Base-by-base conservation (phyloP, 2,888 invertebrate genomes). In the Drosophila borealis region DNA sequence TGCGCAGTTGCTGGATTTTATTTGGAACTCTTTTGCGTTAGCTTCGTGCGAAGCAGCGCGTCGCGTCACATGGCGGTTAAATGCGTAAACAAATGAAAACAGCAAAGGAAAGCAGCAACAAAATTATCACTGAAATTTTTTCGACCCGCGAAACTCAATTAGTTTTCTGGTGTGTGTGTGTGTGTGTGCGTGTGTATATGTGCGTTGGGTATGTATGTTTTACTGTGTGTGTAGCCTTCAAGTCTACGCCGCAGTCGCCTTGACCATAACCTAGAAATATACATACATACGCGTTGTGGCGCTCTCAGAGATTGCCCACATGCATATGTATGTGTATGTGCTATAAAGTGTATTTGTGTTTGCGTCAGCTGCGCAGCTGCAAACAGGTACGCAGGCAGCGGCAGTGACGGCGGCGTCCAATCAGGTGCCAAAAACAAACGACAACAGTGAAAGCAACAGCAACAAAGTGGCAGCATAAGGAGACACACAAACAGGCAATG, bases 191-290 rank as follows among this genome's bases (percentile, higher is more conserved):
- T 61, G 8, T 50, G 29, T 53, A 17, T 48, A 19, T 70, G 48
- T 57, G 39, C 46, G 46, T 66, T 42, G 0, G 13, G 45, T 45
- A 10, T 59, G 19, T 49, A 36, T 46, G 36, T 67, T 44, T 46
- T n/a, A 42, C 19, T 70, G 54, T 65, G 34, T 60, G 60, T 66
- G 61, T 83, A 87, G 82, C 81, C 81, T 82, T 84, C 84, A 81
- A 84, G 72, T 78, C 65, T 76, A 70, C 78, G 54, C 53, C 69
- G 73, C 69, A 61, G 67, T 78, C 78, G 82, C 82, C 82, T 83
- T 83, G 82, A 87, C 82, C 82, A 83, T 83, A 84, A 87, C 82
- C 82, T 74, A 87, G 84, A 87, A 83, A 81, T 78, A 70, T 50
- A 60, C 50, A 70, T 50, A 60, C 50, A 46, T 49, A 70, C 42